Percentiles rank a stretch among this genome's conserved stretches.
Conservation (phyloP, 2,797 vertebrate genomes). For the Tamandua tetradactyla region DNA sequence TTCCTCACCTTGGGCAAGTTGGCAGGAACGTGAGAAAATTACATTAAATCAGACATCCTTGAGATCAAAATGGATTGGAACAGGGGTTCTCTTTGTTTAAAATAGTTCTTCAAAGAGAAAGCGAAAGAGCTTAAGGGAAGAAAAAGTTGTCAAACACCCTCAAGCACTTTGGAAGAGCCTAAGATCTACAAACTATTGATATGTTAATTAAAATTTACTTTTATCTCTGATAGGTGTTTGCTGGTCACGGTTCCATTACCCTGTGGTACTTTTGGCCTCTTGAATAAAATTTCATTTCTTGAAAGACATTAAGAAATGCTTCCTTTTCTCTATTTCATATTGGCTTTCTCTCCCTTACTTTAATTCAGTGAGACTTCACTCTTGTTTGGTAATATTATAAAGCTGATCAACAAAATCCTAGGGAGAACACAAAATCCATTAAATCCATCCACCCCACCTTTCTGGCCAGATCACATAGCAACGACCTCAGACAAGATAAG, state of each 20-base stretch:
- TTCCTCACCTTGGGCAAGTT: conserved; percentile 78
- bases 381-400: background rate
- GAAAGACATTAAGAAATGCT: conserved; percentile 48
- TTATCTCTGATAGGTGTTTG: conserved; percentile 67
- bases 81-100: conserved; percentile 78
- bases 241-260: conserved; percentile 58
- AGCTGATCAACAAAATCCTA: background rate
- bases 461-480: background rate
- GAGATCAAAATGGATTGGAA: conserved; percentile 79
- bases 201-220: conserved; percentile 76
- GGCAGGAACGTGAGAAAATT: conserved; percentile 78
- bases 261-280: conserved; percentile 55
- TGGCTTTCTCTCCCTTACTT: background rate
- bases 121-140: conserved; percentile 76
- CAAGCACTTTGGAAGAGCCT: conserved; percentile 72
- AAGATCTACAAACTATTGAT: conserved; percentile 73
- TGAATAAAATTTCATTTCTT: conserved; percentile 62
- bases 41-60: conserved; percentile 79
- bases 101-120: conserved; percentile 79
- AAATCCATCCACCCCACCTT: background rate
- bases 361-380: background rate
- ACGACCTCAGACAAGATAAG: background rate
- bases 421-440: background rate
- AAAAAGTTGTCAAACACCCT: conserved; percentile 77
- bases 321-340: conserved; percentile 23